These are phyloP conservation scores for Caradrina kadenii DNA, from an alignment of 2,888 invertebrate genomes.

Conservation along the genomic window DNA sequence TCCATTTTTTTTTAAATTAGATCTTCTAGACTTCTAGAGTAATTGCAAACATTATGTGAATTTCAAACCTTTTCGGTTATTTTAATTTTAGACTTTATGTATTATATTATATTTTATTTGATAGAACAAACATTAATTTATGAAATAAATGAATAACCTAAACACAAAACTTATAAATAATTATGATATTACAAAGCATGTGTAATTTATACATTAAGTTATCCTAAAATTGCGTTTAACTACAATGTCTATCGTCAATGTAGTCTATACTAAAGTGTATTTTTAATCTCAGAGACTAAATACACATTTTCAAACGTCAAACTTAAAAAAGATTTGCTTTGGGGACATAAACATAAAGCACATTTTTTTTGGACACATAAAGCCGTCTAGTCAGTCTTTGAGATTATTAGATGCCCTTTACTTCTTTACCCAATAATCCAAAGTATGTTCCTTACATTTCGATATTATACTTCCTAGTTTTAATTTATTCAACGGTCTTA, in stretches of 20 bases:
- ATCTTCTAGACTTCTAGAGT: neutral
- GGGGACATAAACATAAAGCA: too few relatives aligned
- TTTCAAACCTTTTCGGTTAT: neutral
- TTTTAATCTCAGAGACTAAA: too few relatives aligned
- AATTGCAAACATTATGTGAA: neutral
- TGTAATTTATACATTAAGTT: too few relatives aligned
- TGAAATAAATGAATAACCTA: too few relatives aligned
- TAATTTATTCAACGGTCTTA: constrained; percentile 52
- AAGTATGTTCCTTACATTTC: neutral
- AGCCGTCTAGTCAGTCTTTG: too few relatives aligned
- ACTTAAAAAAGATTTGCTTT: too few relatives aligned
- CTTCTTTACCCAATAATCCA: neutral
- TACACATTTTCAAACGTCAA: neutral
- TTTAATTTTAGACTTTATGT: neutral
- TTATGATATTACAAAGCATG: too few relatives aligned
- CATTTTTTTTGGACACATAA: too few relatives aligned
- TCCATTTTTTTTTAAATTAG: neutral
- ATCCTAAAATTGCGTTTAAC: too few relatives aligned
- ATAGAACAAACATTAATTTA: too few relatives aligned
- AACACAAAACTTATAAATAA: too few relatives aligned
- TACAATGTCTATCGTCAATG: neutral
- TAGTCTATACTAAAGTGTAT: neutral
- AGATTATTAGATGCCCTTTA: neutral
- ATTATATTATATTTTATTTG: too few relatives aligned
- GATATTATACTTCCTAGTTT: neutral